These are phyloP conservation scores for Phylloscopus whistleri DNA, from an alignment of 2,113 vertebrate genomes.

Conservation along the genomic window DNA sequence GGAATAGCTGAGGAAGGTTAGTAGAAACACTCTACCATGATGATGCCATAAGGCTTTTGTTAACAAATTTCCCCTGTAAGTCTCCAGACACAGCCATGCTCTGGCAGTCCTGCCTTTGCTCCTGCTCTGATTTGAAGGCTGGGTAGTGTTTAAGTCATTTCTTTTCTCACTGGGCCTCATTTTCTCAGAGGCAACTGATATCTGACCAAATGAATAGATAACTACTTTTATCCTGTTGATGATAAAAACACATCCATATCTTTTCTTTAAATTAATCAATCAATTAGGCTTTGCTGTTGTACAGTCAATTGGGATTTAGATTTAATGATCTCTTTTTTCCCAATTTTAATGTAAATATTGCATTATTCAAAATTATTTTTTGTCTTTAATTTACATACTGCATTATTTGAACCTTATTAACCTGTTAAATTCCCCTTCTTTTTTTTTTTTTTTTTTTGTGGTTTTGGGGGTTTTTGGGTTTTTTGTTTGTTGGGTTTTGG, in stretches of 20 bases:
- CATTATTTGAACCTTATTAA: neutral
- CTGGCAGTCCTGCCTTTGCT: no score
- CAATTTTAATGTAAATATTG: neutral
- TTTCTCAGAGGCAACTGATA: neutral
- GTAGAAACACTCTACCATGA: no score
- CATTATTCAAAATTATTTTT: neutral
- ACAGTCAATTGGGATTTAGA: neutral
- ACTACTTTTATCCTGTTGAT: neutral
- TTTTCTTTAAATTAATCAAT: neutral
- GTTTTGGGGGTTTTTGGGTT: no score
- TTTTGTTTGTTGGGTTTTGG: no score
- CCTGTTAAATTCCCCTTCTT: neutral
- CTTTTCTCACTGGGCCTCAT: neutral
- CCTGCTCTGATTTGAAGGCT: no score
- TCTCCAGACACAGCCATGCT: no score
- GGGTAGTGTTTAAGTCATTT: neutral
- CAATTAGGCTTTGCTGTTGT: neutral
- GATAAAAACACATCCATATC: neutral
- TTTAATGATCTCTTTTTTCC: neutral
- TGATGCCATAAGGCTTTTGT: no score
- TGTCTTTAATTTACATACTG: neutral
- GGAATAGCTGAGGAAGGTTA: no score
- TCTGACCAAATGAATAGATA: neutral
- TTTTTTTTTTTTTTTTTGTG: no score
- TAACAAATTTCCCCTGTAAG: no score